These are phyloP conservation scores for Microcebus tavaratra DNA, from an alignment of 2,113 vertebrate species.

Conservation along the genomic window DNA sequence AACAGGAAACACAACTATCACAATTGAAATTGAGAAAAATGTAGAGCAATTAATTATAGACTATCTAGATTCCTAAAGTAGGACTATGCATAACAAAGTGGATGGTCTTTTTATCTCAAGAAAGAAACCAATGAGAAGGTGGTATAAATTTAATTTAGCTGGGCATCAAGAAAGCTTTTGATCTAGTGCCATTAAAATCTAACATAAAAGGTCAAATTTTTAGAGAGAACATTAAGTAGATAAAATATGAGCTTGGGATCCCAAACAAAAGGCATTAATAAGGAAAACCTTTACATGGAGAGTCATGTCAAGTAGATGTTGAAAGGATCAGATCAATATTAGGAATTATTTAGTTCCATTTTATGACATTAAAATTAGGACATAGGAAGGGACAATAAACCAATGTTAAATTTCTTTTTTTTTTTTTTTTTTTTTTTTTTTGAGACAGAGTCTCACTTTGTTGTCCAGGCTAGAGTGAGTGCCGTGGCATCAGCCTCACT, in stretches of 20 bases:
- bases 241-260: neutral
- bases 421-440: too few relatives aligned
- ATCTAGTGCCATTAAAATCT: constrained; percentile 29
- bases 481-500: too few relatives aligned
- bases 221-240: neutral
- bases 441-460: too few relatives aligned
- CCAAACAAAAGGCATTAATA: neutral
- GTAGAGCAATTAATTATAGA: neutral
- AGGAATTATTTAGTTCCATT: neutral
- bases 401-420: neutral
- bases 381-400: neutral
- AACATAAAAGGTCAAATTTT: constrained; percentile 27
- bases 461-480: too few relatives aligned
- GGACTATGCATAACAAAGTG: neutral
- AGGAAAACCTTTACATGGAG: neutral
- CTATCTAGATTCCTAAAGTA: neutral
- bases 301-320: neutral
- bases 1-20: neutral
- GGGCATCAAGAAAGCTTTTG: constrained; percentile 50
- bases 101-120: neutral
- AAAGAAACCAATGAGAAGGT: neutral
- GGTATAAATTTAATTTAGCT: neutral
- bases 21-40: neutral
- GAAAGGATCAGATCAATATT: neutral
- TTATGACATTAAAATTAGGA: neutral